Base-by-base conservation (phyloP, 2,113 vertebrate genomes). In the Vulpes lagopus region DNA sequence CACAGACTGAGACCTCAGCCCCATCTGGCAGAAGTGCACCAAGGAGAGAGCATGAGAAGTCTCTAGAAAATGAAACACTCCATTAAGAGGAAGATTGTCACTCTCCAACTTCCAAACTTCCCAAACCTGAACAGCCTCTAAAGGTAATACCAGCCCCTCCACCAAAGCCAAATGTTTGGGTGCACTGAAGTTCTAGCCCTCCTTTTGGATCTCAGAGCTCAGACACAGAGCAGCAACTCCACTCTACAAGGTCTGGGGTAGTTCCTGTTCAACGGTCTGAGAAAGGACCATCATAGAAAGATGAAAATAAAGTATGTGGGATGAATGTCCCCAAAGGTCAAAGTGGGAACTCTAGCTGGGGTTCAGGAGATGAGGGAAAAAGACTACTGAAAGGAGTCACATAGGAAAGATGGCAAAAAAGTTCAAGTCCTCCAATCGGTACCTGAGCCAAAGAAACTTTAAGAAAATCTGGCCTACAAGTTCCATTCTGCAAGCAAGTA, bases 121-220 rank as follows among this genome's bases (percentile, higher is more conserved):
- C 99, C 8, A 98, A 99, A 78, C 97, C 98, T 85, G 98, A 99
- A 95, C 99, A 99, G 91, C 99, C 99, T 84, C 98, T 99, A 89
- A 99, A 99, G 98, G 99, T 99, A 98, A 99, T 99, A 98, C 99
- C 99, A 0, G 99, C 99, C 0, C 99, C 99, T 0, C 99, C 99
- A 7, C 99, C 99, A 12, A 99, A 99, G 98, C 99, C 99, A 97
- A 99, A 99, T 1, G 99, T 98, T 30, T 99, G 99, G 99, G 99
- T 99, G 89, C 22, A 99, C 97, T 98, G 99, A 73, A 99, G 99
- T 97, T 98, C 98, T 27, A 98, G 98, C 89, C 99, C 98, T 95
- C 95, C 64, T 3, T 91, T 97, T 19, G 98, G 93, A 51, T 98
- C 98, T 1, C 98, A 97, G 92, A 98, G 98, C 92, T 98, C 98